phyloP scores from a whole-genome alignment of 2,797 vertebrate species.

The Coluber constrictor region DNA sequence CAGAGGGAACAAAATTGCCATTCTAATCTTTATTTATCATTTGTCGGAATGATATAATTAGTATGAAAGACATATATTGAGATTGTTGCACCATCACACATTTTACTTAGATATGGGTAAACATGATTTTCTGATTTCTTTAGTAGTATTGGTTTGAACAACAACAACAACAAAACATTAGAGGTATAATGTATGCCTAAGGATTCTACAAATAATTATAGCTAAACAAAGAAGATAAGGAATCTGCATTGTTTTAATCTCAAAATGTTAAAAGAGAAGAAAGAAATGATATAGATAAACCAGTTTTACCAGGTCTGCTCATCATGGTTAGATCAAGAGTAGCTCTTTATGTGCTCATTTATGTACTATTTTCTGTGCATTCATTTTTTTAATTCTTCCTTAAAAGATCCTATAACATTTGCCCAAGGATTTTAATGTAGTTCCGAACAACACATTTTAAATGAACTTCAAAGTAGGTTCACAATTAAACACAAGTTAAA shows the following conservation, averaged over 20 bases:
- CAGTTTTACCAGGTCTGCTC: background rate
- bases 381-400: background rate
- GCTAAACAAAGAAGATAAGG: background rate
- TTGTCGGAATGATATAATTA: background rate
- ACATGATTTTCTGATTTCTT: background rate
- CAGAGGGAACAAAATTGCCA: background rate
- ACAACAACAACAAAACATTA: background rate
- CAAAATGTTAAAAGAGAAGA: background rate
- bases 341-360: background rate
- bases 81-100: background rate
- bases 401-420: background rate
- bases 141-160: background rate
- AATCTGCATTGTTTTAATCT: background rate
- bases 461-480: background rate
- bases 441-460: background rate
- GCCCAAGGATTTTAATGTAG: background rate
- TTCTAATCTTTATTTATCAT: background rate
- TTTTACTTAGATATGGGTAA: background rate
- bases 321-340: background rate
- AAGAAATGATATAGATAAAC: background rate
- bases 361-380: background rate
- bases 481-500: background rate
- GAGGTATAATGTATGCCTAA: background rate
- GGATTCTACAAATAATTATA: conserved; percentile 17
- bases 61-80: background rate